phyloP scores from a whole-genome alignment of 23 tunicate genomes.

The Aplidium turbinatum region DNA sequence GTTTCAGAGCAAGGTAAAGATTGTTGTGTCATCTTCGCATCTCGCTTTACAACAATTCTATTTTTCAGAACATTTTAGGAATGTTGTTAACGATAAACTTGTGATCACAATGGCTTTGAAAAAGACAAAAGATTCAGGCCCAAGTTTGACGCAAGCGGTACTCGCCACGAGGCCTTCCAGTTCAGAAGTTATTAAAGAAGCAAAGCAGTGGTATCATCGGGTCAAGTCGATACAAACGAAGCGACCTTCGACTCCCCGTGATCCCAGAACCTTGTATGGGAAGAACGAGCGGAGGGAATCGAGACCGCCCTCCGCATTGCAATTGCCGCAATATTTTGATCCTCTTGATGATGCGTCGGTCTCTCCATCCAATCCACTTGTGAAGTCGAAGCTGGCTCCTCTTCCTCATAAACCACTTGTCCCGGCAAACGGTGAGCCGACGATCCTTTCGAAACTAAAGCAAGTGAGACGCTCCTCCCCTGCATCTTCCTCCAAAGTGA shows the following conservation, averaged over 20 bases:
- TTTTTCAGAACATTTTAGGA: too few relatives aligned
- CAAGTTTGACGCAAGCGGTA: neutral
- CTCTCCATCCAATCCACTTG: slow-evolving; percentile 41
- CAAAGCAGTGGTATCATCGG: slow-evolving; percentile 66
- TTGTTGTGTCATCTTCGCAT: too few relatives aligned
- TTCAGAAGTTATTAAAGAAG: slow-evolving; percentile 77
- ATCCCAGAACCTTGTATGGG: slow-evolving; percentile 58
- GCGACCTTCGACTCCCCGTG: slow-evolving; percentile 81
- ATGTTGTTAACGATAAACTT: too few relatives aligned
- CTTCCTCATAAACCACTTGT: slow-evolving; percentile 16
- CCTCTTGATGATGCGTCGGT: slow-evolving; percentile 58
- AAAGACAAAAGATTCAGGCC: neutral
- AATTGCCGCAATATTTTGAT: slow-evolving; percentile 61
- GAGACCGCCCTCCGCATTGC: slow-evolving; percentile 77
- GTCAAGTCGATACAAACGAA: slow-evolving; percentile 46
- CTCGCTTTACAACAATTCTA: too few relatives aligned
- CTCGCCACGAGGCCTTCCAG: slow-evolving; percentile 34
- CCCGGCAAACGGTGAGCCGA: slow-evolving; percentile 7
- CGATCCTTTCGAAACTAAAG: slow-evolving; percentile 4
- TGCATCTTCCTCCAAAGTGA: neutral
- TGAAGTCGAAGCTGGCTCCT: slow-evolving; percentile 66
- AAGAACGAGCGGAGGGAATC: slow-evolving; percentile 18
- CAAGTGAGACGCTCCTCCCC: neutral
- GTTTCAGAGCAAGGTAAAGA: too few relatives aligned
- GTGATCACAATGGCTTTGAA: slow-evolving; percentile 12